Evolutionary conservation across 1,140 invertebrate genomes (phyloP), one percentile per base, ranked within the genome.

Genomic region (Psix sp.): DNA sequence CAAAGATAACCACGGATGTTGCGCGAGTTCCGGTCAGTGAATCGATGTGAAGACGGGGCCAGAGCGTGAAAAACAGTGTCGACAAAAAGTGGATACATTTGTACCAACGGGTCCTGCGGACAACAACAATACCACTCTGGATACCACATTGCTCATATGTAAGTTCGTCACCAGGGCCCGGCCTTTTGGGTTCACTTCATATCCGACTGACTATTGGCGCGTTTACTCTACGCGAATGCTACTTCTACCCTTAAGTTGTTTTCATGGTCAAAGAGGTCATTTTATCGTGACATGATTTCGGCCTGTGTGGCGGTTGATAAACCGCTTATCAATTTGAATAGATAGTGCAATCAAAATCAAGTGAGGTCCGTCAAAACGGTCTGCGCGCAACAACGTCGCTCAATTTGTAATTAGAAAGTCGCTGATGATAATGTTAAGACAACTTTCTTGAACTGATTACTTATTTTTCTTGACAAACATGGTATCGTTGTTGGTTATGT

Each of bases 131-230:
- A 82, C 68, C 85, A 86, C 83, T 87, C 85, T 86, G 85, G 85
- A 86, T 87, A 87, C 86, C 84, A 87, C 84, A 79, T 80, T 86
- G 84, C 81, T 87, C 71, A 81, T 85, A 86, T 83, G 86, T 86
- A 84, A 87, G 85, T 86, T 33, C 1, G 6, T 10, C 11, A 11
- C 10, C 33, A 35, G 5, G 33, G 7, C 29, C 18, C 13, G n/a
- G 66, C n/a, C n/a, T n/a, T n/a, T n/a, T n/a, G n/a, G n/a, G n/a
- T 24, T 4, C 9, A 24, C 21, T 5, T 24, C 9, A 5, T 24
- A 24, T 9, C 4, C 6, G 26, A 36, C 68, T 72, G 68, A 65
- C 68, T 65, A 65, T 59, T 63, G 51, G 18, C 52, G n/a, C 45
- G 59, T 72, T 51, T 57, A 63, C 15, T 57, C 59, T 13, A 72